phyloP scores from a whole-genome alignment of 2,113 vertebrate genomes.

The Fukomys damarensis region DNA sequence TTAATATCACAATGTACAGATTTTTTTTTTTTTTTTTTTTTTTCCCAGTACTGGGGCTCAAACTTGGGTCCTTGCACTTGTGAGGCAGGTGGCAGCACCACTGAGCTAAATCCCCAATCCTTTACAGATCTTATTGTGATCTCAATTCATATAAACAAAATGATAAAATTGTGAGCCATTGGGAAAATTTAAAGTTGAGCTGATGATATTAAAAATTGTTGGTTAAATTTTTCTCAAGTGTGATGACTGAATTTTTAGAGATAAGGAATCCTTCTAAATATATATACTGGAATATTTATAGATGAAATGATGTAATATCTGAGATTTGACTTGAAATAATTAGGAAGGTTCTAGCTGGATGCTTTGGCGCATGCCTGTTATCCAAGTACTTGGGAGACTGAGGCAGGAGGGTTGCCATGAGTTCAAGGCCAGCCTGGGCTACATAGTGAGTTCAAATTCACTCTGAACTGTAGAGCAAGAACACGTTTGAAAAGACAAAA shows the following conservation, averaged over 20 bases:
- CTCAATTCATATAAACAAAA: slow-evolving; percentile 8
- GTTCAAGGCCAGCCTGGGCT: not conserved
- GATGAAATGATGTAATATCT: slow-evolving; percentile 40
- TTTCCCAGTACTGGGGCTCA: too few relatives aligned
- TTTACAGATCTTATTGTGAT: slow-evolving; percentile 29
- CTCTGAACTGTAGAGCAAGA: not conserved
- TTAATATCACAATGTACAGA: not conserved
- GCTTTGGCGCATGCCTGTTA: not conserved
- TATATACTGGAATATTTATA: not conserved
- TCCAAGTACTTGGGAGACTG: not conserved
- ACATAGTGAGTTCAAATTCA: not conserved
- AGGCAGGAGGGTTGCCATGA: not conserved
- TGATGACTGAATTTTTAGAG: not conserved
- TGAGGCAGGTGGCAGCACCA: too few relatives aligned
- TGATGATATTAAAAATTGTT: not conserved
- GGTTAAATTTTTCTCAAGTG: slow-evolving; percentile 7
- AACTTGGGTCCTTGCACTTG: too few relatives aligned
- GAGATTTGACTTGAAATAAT: slow-evolving; percentile 20
- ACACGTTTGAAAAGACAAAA: not conserved
- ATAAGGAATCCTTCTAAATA: not conserved
- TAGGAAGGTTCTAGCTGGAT: not conserved
- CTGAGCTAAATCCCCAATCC: too few relatives aligned
- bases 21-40: too few relatives aligned
- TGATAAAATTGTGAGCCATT: not conserved
- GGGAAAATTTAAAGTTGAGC: not conserved